Percentiles rank a stretch among this genome's conserved stretches.
phyloP scores from a whole-genome alignment of 2,888 invertebrate species.

The Caenorhabditis sp. region DNA sequence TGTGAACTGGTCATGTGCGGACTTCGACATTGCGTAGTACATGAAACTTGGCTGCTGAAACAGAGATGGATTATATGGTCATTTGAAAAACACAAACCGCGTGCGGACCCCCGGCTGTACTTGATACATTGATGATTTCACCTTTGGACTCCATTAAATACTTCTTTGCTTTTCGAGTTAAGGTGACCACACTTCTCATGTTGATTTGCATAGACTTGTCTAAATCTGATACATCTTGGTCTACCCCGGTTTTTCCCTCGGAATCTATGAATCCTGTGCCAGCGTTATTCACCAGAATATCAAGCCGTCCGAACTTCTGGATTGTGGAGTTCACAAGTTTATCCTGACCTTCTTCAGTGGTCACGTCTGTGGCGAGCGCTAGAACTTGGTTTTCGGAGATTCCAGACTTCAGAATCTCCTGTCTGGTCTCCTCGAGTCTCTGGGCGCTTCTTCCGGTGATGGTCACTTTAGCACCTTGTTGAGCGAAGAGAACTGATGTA shows the following conservation, averaged over 20 bases:
- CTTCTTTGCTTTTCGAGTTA: conserved; percentile 37
- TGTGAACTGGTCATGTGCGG: conserved; percentile 44
- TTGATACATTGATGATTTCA: conserved; percentile 55
- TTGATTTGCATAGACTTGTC: conserved; percentile 30
- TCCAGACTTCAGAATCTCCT: conserved; percentile 21
- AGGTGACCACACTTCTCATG: conserved; percentile 17
- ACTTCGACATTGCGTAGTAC: no score
- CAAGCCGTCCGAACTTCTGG: conserved; percentile 18
- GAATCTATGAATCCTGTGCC: neutral
- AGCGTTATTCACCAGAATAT: conserved; percentile 3
- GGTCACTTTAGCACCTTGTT: neutral
- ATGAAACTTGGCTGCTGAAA: conserved; percentile 28
- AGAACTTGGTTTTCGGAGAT: conserved; percentile 21
- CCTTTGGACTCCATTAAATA: conserved; percentile 31
- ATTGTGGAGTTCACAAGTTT: conserved; percentile 42
- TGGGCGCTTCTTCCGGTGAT: neutral
- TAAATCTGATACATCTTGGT: conserved; percentile 6
- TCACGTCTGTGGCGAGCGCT: conserved; percentile 41
- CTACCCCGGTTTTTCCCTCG: neutral
- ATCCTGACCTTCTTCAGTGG: conserved; percentile 38
- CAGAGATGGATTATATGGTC: neutral
- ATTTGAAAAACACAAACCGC: no score
- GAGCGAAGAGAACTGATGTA: neutral
- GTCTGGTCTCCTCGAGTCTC: conserved; percentile 15
- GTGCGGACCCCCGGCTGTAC: conserved; percentile 41